Base-by-base conservation (phyloP, 1,140 invertebrate species). In the Venustaconcha ellipsiformis region DNA sequence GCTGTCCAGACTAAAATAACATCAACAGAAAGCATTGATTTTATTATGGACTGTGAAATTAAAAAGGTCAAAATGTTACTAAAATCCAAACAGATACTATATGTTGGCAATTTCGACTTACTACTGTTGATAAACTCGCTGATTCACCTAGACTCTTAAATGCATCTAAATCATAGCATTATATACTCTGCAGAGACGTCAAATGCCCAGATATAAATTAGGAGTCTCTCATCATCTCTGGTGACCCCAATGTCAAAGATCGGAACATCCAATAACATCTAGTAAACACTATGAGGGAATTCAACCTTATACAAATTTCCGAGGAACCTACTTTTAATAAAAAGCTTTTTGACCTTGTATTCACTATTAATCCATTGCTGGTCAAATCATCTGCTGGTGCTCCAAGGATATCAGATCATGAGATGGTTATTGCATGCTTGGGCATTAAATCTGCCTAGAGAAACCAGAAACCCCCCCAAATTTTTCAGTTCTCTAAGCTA, bases 391-490 rank as follows among this genome's bases (percentile, higher is more conserved):
- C 67, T 0, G 26, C n/a, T 15, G 64, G 65, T 55, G 63, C 63
- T 55, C 67, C 67, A 30, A 67, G 74, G 48, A 76, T 76, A 69
- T 76, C 74, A 30, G 67, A 77, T 30, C 37, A 77, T 56, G 70
- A 64, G 26, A 72, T 72, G 4, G 55, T 72, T 23, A 23, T 72
- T 15, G 64, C 20, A 2, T 59, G 63, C 70, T 63, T 23, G 14
- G 70, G 57, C 5, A 72, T 20, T 4, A 72, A 72, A 63, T 12
- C 14, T 18, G 56, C 13, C 18, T 13, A 13, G 3, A 57, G 48
- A 23, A 23, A 23, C 23, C 23, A 23, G 23, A 23, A 23, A 23
- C 23, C 23, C 20, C 11, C 1, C 18, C 14, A 18, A 20, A 37
- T 1, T 14, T n/a, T 37, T 67, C 26, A 15, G n/a, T 14, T 23